A percentile compares a stretch with the other conserved stretches of the same genome.
phyloP scores from a whole-genome alignment of 2,113 vertebrate genomes.

The Cygnus atratus region DNA sequence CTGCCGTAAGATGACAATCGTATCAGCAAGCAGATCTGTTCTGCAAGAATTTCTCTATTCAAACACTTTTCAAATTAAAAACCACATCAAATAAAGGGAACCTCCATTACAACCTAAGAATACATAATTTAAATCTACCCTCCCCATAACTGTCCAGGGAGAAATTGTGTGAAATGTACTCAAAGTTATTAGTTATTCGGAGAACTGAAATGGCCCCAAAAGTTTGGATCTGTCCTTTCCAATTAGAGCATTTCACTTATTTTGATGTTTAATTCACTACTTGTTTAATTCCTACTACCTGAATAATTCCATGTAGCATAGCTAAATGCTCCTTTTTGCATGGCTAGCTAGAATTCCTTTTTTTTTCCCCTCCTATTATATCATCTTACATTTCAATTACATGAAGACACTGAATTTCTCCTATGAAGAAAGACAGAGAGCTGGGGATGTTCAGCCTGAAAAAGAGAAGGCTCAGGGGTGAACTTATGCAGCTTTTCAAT shows the following conservation, averaged over 20 bases:
- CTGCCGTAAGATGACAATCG: fast-evolving
- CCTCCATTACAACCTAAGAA: neutral
- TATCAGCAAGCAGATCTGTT: neutral
- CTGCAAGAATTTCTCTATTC: neutral
- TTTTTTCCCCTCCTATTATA: neutral
- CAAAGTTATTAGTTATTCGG: neutral
- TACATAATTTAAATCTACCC: neutral
- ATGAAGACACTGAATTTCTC: neutral
- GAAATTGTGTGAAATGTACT: neutral
- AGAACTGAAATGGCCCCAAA: neutral
- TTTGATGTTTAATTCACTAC: neutral
- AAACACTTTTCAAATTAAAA: constrained; percentile 14
- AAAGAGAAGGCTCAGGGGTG: too few species aligned
- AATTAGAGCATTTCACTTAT: neutral
- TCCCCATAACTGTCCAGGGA: neutral
- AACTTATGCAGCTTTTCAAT: too few species aligned
- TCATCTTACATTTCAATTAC: neutral
- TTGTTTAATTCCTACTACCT: neutral
- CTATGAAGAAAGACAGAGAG: too few species aligned
- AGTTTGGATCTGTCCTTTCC: neutral
- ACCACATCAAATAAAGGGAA: neutral
- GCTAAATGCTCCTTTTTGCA: neutral
- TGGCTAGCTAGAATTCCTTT: neutral
- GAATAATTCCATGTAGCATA: neutral
- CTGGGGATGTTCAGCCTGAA: too few species aligned